Percentiles rank a stretch among this genome's conserved stretches.
Conservation (phyloP, 2,113 vertebrate genomes). For the Lynx canadensis region DNA sequence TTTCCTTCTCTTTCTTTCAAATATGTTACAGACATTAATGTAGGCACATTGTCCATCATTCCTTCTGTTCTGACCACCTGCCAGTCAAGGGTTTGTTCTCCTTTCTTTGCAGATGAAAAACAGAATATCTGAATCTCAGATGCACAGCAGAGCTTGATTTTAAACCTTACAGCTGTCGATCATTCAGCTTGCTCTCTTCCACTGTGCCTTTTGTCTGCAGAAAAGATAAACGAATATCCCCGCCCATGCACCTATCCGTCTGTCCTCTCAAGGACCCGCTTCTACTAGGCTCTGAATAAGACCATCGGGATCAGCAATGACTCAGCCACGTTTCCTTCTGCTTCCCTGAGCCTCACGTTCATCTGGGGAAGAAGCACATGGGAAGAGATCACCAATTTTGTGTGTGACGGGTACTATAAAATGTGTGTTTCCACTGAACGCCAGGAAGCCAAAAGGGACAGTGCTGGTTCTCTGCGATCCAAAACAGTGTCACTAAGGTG, state of each 20-base stretch:
- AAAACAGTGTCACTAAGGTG: not conserved
- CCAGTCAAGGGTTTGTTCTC: not conserved
- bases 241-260: not conserved
- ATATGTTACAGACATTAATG: not conserved
- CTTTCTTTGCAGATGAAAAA: not conserved
- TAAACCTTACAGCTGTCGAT: not conserved
- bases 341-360: not conserved
- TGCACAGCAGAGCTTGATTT: not conserved
- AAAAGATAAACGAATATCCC: not conserved
- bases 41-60: not conserved
- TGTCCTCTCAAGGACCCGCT: not conserved
- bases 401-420: accelerated
- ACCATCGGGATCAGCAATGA: not conserved
- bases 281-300: not conserved
- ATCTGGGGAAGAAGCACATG: not conserved
- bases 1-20: not conserved
- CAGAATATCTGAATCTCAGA: no score
- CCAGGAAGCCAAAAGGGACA: not conserved
- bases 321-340: accelerated
- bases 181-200: not conserved
- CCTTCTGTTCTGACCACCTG: not conserved
- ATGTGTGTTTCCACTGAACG: not conserved
- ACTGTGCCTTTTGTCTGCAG: not conserved
- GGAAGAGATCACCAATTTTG: not conserved
- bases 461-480: not conserved